phyloP scores from a whole-genome alignment of 2,888 invertebrate species.

The Abrostola tripartita region DNA sequence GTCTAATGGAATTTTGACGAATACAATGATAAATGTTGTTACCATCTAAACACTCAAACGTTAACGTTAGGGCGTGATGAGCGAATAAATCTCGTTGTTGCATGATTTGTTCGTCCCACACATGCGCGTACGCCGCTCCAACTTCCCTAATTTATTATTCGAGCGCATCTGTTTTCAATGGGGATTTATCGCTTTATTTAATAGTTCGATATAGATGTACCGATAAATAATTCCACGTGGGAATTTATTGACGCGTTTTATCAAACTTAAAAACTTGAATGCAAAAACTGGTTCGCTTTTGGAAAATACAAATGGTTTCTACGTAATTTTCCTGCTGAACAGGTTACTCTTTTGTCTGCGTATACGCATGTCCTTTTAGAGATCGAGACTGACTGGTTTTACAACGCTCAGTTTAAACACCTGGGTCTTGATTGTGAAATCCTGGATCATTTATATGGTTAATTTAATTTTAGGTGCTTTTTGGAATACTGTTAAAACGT shows the following conservation, averaged over 20 bases:
- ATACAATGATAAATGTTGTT: constrained; percentile 26
- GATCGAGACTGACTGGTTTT: constrained; percentile 56
- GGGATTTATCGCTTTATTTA: constrained; percentile 54
- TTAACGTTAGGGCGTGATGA: constrained; percentile 36
- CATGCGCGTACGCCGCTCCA: constrained; percentile 38
- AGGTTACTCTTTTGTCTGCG: constrained; percentile 48
- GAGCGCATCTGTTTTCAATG: constrained; percentile 54
- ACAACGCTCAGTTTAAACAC: constrained; percentile 46
- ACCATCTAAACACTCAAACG: constrained; percentile 34
- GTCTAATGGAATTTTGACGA: constrained; percentile 11
- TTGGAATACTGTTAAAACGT: constrained; percentile 1
- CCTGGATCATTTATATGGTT: constrained; percentile 31
- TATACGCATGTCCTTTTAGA: constrained; percentile 51
- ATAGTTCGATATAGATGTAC: constrained; percentile 42
- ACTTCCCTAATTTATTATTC: constrained; percentile 57
- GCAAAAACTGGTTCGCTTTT: constrained; percentile 46
- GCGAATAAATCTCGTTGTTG: constrained; percentile 47
- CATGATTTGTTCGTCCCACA: constrained; percentile 58
- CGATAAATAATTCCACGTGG: constrained; percentile 36
- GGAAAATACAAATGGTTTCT: constrained; percentile 49
- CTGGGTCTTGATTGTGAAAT: constrained; percentile 44
- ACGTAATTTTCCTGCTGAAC: constrained; percentile 51
- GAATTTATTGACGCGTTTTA: constrained; percentile 34
- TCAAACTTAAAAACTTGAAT: constrained; percentile 34
- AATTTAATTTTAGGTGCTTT: constrained; percentile 19